Evolutionary conservation across 37 sponge, comb jelly and placozoan species (phyloP).

Genomic region (Ephydatia muelleri): DNA sequence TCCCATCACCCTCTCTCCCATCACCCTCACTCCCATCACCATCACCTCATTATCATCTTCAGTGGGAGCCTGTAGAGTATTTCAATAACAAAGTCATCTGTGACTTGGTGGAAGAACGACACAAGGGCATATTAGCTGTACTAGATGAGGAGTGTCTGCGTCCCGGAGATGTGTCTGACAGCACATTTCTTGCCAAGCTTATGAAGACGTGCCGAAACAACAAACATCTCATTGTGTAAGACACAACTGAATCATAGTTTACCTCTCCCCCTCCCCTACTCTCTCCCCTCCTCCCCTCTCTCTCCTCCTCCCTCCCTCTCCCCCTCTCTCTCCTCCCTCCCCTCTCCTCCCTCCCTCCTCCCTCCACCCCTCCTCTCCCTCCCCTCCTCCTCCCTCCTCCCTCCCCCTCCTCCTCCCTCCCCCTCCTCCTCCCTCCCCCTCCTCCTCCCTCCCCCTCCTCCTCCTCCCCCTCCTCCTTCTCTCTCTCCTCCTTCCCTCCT

Average conservation of each 20-base stretch:
- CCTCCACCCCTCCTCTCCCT: not conserved
- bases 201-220: slow-evolving; percentile 54
- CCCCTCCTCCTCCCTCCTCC: not conserved
- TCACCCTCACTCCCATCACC: not conserved
- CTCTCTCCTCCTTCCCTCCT: not conserved
- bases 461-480: not conserved
- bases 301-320: not conserved
- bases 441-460: not conserved
- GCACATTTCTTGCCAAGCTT: slow-evolving; percentile 68
- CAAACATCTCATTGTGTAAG: slow-evolving; percentile 27
- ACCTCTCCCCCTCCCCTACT: not conserved
- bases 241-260: not conserved
- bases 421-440: too few species aligned
- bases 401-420: not conserved
- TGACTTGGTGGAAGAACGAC: slow-evolving; percentile 83
- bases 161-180: slow-evolving; percentile 77
- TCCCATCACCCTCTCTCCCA: not conserved
- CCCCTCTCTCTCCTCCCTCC: not conserved
- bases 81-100: slow-evolving; percentile 91
- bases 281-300: not conserved
- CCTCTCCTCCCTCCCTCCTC: slow-evolving; percentile 4
- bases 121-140: slow-evolving; percentile 78
- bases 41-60: not conserved
- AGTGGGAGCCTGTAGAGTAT: slow-evolving; percentile 88
- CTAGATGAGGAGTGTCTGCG: slow-evolving; percentile 87